Evolutionary conservation across 2,113 vertebrate species (phyloP).

Genomic region (Pseudopipra pipra): DNA sequence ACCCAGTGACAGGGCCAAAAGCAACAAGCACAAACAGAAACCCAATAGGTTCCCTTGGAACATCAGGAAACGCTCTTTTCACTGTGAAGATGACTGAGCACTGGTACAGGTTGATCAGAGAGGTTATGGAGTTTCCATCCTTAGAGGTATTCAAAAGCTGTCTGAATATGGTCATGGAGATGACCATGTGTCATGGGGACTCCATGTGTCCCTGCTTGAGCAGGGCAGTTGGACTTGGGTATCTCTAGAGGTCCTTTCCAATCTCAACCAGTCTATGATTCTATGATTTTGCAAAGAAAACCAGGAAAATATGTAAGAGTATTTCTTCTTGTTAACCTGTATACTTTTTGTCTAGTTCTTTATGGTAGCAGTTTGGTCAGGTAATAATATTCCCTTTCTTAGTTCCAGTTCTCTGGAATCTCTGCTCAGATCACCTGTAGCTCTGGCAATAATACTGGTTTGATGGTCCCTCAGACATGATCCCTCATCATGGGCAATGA

Average conservation of each 20-base stretch:
- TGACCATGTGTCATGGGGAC: no score
- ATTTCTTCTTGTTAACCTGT: background rate
- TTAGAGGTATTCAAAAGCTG: background rate
- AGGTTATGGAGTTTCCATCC: background rate
- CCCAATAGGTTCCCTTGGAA: background rate
- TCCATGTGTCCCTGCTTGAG: background rate
- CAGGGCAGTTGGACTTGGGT: fast-evolving
- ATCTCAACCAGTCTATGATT: background rate
- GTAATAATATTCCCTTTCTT: background rate
- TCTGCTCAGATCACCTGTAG: background rate
- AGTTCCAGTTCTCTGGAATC: background rate
- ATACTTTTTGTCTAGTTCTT: background rate
- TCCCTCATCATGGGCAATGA: background rate
- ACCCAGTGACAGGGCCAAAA: background rate
- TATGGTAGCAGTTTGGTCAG: background rate
- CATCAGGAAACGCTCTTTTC: background rate
- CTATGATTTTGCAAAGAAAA: background rate
- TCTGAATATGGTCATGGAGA: no score
- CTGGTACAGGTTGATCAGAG: background rate
- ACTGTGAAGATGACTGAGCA: fast-evolving
- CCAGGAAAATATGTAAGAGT: background rate
- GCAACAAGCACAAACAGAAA: background rate
- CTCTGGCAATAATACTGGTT: background rate
- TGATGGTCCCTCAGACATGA: background rate
- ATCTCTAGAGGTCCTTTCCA: background rate